phyloP scores from a whole-genome alignment of 2,113 vertebrate species.

The Mastomys coucha region DNA sequence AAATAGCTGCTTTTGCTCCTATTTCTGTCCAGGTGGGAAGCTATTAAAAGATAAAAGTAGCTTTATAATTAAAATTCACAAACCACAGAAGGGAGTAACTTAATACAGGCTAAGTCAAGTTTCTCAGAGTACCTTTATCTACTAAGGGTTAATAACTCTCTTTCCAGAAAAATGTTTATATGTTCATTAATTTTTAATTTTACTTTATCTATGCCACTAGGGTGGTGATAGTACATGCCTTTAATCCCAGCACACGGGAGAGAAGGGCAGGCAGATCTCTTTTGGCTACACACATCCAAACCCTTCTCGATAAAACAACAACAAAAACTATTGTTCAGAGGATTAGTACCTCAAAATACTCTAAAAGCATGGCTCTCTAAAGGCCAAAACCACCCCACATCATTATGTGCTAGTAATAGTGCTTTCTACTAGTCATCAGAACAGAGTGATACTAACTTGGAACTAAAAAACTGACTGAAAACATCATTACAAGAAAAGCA shows the following conservation, averaged over 20 bases:
- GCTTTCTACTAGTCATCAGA: not conserved
- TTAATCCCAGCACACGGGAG: not conserved
- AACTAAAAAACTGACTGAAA: slow-evolving; percentile 9
- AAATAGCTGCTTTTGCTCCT: not conserved
- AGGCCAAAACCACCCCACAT: not conserved
- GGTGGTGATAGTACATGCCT: not conserved
- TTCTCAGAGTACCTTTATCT: not conserved
- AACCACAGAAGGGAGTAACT: not conserved
- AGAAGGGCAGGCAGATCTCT: not conserved
- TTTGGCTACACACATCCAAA: not conserved
- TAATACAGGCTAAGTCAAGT: not conserved
- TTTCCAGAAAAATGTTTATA: slow-evolving; percentile 23
- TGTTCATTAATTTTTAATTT: not conserved
- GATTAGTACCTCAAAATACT: not conserved
- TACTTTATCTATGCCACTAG: not conserved
- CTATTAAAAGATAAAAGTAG: not conserved
- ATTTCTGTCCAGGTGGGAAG: not conserved
- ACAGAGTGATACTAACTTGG: not conserved
- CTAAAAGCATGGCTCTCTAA: not conserved
- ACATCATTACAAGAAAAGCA: not conserved
- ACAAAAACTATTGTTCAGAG: not conserved
- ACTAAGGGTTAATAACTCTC: not conserved
- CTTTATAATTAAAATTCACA: not conserved
- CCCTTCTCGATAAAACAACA: not conserved
- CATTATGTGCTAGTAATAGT: not conserved